Evolutionary conservation across 2,113 vertebrate genomes (phyloP).

Genomic region (Pipra filicauda): DNA sequence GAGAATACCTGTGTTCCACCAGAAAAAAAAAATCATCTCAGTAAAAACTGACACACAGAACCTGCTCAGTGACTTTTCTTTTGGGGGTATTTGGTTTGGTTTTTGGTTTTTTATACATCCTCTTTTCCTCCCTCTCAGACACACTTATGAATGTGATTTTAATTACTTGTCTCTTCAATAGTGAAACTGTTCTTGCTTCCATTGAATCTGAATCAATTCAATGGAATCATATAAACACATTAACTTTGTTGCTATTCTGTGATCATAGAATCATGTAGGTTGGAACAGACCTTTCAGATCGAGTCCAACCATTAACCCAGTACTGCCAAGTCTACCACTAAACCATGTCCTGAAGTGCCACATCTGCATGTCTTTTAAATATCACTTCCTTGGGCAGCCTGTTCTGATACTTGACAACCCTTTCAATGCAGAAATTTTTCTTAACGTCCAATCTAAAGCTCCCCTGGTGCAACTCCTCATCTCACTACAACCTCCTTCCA

Average conservation of each 20-base stretch:
- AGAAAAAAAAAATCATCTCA: not conserved
- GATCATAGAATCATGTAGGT: accelerated
- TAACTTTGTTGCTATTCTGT: not conserved
- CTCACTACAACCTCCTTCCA: not conserved
- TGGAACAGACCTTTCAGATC: not conserved
- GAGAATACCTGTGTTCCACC: conserved; percentile 78
- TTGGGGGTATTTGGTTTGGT: not conserved
- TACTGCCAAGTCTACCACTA: not conserved
- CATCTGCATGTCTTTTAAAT: not conserved
- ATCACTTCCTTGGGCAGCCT: not conserved
- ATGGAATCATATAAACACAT: not conserved
- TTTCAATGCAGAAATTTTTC: not conserved
- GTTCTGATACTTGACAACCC: not conserved
- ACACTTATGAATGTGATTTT: not conserved
- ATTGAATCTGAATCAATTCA: not conserved
- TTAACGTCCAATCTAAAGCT: not conserved
- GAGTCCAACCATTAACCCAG: not conserved
- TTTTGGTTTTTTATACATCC: not conserved
- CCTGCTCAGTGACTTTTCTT: not conserved
- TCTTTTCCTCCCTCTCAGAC: not conserved
- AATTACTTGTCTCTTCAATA: not conserved
- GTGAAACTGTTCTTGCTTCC: not conserved
- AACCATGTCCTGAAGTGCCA: not conserved
- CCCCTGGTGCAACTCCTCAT: not conserved
- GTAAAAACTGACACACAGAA: not conserved